Evolutionary conservation across 2,797 vertebrate species (phyloP).

Genomic region (Periparus ater): DNA sequence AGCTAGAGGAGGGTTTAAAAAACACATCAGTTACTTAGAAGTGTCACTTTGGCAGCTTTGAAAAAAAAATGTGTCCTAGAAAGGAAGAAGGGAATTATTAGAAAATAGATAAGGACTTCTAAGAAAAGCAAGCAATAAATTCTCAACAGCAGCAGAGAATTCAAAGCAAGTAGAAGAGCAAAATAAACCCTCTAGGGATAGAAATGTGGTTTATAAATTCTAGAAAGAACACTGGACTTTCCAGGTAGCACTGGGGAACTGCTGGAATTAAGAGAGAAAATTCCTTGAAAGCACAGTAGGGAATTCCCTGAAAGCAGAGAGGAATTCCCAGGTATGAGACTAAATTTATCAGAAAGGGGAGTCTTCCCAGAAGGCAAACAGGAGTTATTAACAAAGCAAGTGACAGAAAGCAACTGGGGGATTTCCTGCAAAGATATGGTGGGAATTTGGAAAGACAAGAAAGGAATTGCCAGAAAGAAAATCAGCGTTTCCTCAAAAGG

Average conservation of each 20-base stretch:
- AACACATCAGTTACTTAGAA: not conserved
- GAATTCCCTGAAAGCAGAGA: not conserved
- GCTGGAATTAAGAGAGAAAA: not conserved
- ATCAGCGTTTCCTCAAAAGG: not conserved
- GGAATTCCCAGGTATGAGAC: not conserved
- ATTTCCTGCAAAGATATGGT: not conserved
- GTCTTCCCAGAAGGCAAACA: not conserved
- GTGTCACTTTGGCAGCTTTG: not conserved
- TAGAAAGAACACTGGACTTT: not conserved
- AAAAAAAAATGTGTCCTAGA: not conserved
- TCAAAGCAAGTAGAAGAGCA: not conserved
- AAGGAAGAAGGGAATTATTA: not conserved
- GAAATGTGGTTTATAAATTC: fast-evolving
- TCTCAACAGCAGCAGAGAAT: not conserved
- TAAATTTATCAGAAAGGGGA: not conserved
- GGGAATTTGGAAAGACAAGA: not conserved
- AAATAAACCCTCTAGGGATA: not conserved
- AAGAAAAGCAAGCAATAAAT: not conserved
- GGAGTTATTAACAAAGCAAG: not conserved
- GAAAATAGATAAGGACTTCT: not conserved
- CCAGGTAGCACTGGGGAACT: not conserved
- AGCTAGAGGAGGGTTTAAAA: not conserved
- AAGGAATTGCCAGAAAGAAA: not conserved
- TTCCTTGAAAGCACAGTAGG: not conserved
- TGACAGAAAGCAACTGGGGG: not conserved